Evolutionary conservation across 2,888 invertebrate genomes (phyloP).

Genomic region (Aspidiotus rigidus): DNA sequence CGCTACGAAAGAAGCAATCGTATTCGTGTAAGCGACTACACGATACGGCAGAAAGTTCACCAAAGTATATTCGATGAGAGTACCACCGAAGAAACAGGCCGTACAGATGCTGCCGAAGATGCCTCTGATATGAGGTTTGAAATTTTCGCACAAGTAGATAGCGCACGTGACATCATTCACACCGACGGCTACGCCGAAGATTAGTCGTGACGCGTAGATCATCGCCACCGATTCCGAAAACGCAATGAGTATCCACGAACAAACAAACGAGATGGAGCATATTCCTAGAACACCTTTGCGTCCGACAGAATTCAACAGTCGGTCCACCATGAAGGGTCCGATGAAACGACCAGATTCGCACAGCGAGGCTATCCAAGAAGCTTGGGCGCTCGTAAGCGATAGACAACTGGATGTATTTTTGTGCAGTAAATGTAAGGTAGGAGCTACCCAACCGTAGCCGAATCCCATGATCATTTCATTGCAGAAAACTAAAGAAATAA

Average conservation of each 20-base stretch:
- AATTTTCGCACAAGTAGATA: slow-evolving; percentile 38
- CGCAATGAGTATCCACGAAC: background rate
- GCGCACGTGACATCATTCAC: slow-evolving; percentile 37
- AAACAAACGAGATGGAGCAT: slow-evolving; percentile 1
- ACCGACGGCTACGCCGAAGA: slow-evolving; percentile 38
- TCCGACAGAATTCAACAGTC: background rate
- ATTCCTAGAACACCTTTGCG: slow-evolving; percentile 1
- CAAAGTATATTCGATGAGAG: slow-evolving; percentile 36
- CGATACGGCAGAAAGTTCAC: slow-evolving; percentile 37
- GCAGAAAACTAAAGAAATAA: slow-evolving; percentile 11
- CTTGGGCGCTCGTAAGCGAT: slow-evolving; percentile 9
- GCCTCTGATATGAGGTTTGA: slow-evolving; percentile 36
- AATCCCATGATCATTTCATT: slow-evolving; percentile 14
- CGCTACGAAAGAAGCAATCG: slow-evolving; percentile 29
- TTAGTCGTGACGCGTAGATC: slow-evolving; percentile 36
- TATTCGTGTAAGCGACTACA: slow-evolving; percentile 35
- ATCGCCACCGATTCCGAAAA: slow-evolving; percentile 20
- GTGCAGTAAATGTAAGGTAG: background rate
- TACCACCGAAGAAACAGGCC: slow-evolving; percentile 37
- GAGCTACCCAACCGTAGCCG: slow-evolving; percentile 21
- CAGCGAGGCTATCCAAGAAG: slow-evolving; percentile 18
- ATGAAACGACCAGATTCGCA: slow-evolving; percentile 7
- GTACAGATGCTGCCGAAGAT: slow-evolving; percentile 36
- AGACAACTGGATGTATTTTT: background rate
- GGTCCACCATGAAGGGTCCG: slow-evolving; percentile 2